Percentiles rank a stretch among this genome's conserved stretches.
phyloP scores from a whole-genome alignment of 2,888 invertebrate species.

The Anodontia alba region DNA sequence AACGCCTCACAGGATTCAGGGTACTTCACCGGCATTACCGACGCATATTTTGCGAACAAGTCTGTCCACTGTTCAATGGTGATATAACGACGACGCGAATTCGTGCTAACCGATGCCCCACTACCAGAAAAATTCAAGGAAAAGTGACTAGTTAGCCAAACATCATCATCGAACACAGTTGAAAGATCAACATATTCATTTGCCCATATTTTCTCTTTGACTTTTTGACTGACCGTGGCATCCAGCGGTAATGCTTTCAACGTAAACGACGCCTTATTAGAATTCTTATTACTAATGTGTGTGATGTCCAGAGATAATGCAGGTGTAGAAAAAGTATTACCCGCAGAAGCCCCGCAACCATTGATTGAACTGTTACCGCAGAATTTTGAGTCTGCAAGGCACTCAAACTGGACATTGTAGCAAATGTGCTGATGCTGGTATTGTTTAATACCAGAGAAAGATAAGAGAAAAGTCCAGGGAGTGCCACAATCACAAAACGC shows the following conservation, averaged over 20 bases:
- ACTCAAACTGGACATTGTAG: too few relatives aligned
- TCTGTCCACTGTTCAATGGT: constrained; percentile 2
- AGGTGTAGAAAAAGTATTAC: not conserved
- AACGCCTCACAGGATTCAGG: not conserved
- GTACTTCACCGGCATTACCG: not conserved
- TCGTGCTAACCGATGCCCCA: not conserved
- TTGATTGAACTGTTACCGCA: not conserved
- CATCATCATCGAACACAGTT: not conserved
- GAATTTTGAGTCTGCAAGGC: not conserved
- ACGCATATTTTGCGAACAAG: not conserved
- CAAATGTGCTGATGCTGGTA: not conserved
- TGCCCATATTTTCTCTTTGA: not conserved
- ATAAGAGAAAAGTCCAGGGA: too few relatives aligned
- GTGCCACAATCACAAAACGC: too few relatives aligned
- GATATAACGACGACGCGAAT: not conserved
- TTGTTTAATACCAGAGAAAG: not conserved
- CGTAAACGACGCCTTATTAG: too few relatives aligned
- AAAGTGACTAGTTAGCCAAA: not conserved
- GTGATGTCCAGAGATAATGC: not conserved
- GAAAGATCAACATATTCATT: not conserved
- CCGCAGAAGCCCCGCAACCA: not conserved
- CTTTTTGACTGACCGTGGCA: not conserved
- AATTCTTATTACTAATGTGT: not conserved
- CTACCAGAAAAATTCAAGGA: not conserved
- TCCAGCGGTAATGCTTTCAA: not conserved